Conservation (phyloP, 2,113 vertebrate species). For the Oxygymnocypris stewartii region DNA sequence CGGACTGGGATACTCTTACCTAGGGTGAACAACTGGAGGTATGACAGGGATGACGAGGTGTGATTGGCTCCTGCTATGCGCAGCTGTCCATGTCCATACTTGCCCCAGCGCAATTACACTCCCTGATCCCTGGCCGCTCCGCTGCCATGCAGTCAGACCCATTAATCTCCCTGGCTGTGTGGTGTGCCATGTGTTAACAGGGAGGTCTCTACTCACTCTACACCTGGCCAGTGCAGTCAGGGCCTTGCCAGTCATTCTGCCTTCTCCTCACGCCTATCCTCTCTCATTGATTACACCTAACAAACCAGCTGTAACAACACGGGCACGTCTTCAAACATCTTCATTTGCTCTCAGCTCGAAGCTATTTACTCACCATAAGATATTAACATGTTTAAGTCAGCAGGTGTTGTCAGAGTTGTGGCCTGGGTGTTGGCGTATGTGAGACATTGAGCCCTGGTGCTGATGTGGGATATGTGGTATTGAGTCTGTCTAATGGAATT, state of each 20-base stretch:
- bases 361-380: not conserved
- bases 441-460: not conserved
- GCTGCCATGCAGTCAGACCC: constrained; percentile 75
- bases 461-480: not conserved
- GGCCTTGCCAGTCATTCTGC: constrained; percentile 72
- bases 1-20: constrained; percentile 60
- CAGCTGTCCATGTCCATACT: constrained; percentile 78
- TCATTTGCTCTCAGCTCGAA: constrained; percentile 22
- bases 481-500: not conserved
- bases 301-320: constrained; percentile 46
- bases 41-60: constrained; percentile 65
- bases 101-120: constrained; percentile 79
- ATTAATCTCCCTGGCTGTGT: constrained; percentile 80
- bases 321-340: constrained; percentile 26
- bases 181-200: constrained; percentile 73
- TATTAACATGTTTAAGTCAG: not conserved
- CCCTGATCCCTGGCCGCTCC: constrained; percentile 73
- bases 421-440: not conserved
- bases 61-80: constrained; percentile 79
- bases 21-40: constrained; percentile 72
- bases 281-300: constrained; percentile 53
- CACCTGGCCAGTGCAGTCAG: constrained; percentile 65
- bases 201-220: constrained; percentile 60
- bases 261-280: constrained; percentile 57
- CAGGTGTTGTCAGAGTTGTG: not conserved